Conservation (phyloP, 2,888 invertebrate species). For the Scaptomyza reducta region DNA sequence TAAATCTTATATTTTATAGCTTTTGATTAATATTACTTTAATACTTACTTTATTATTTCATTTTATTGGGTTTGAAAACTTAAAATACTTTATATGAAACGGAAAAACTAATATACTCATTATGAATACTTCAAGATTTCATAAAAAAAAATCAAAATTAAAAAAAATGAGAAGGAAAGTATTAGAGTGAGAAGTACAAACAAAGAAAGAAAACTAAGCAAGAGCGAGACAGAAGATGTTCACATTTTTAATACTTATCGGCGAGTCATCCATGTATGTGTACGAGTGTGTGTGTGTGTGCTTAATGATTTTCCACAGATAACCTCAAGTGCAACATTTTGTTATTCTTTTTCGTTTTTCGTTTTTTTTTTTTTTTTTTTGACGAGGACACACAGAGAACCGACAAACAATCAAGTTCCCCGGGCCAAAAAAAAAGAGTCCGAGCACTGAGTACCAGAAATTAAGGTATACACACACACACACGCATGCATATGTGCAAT, state of each 20-base stretch:
- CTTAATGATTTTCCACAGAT: constrained; percentile 68
- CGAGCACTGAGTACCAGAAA: constrained; percentile 3
- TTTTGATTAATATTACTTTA: no score
- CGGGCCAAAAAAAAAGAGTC: constrained; percentile 6
- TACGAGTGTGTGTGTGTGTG: constrained; percentile 25
- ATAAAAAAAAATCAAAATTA: not conserved
- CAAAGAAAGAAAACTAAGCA: not conserved
- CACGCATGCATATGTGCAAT: not conserved
- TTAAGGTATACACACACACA: constrained; percentile 3
- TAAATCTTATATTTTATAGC: no score
- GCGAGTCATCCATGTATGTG: constrained; percentile 11
- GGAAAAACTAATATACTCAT: no score
- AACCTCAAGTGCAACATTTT: constrained; percentile 70
- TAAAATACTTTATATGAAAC: no score
- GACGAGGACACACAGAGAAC: constrained; percentile 34
- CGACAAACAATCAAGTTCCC: constrained; percentile 40
- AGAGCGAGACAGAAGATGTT: constrained; percentile 9
- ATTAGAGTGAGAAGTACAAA: not conserved
- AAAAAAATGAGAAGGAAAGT: not conserved
- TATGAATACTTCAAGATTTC: no score
- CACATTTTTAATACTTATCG: constrained; percentile 44
- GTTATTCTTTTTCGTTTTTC: no score
- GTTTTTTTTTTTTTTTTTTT: constrained; percentile 20
- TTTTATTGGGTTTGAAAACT: no score
- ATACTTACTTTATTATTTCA: no score